Conservation (phyloP, 2,888 invertebrate species). For the Listrodromus nycthemerus region DNA sequence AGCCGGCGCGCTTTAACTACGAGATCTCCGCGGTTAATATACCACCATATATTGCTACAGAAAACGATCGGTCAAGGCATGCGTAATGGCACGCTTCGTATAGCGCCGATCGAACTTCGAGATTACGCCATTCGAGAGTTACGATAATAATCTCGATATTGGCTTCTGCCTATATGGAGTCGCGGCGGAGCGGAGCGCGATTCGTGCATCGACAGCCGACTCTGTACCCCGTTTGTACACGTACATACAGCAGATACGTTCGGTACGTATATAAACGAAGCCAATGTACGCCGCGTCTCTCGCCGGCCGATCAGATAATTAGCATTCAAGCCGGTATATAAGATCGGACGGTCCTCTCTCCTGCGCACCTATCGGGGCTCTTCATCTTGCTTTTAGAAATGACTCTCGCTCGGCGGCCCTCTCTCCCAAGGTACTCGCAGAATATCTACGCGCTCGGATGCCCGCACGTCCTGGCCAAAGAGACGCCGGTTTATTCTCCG, state of each 20-base stretch:
- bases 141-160: slow-evolving; percentile 82
- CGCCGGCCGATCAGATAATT: slow-evolving; percentile 80
- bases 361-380: slow-evolving; percentile 72
- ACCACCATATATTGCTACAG: slow-evolving; percentile 47
- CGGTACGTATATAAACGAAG: slow-evolving; percentile 24
- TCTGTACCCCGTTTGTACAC: slow-evolving; percentile 13
- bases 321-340: slow-evolving; percentile 77
- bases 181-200: slow-evolving; percentile 66
- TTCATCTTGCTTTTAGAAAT: slow-evolving; percentile 76
- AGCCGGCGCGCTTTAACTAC: slow-evolving; percentile 10
- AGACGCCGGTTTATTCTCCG: slow-evolving; percentile 31
- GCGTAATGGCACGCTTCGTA: slow-evolving; percentile 81
- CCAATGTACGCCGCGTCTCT: slow-evolving; percentile 57
- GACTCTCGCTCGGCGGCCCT: slow-evolving; percentile 69
- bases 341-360: slow-evolving; percentile 51
- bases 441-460: slow-evolving; percentile 25
- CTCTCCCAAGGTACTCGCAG: neutral
- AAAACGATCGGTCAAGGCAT: slow-evolving; percentile 71
- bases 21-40: slow-evolving; percentile 35
- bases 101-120: slow-evolving; percentile 74
- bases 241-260: slow-evolving; percentile 20
- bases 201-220: slow-evolving; percentile 59
- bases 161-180: slow-evolving; percentile 77
- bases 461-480: slow-evolving; percentile 44
- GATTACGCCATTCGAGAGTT: slow-evolving; percentile 78